phyloP scores from a whole-genome alignment of 1,140 invertebrate species.

The Proctacanthus coquilletti region DNA sequence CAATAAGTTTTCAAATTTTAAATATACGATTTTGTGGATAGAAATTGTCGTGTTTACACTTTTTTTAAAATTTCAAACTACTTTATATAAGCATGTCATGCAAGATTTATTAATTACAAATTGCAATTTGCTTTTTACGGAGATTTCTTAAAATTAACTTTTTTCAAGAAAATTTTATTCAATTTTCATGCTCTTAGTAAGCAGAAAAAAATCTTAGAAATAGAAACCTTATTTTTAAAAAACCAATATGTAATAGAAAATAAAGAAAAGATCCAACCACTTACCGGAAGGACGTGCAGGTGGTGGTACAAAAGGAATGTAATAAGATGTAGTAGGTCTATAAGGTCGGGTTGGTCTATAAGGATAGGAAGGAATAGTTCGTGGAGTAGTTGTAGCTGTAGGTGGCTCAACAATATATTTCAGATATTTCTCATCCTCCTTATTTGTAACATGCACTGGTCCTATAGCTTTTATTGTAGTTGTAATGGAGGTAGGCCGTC shows the following conservation, averaged over 20 bases:
- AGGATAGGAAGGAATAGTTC: slow-evolving; percentile 25
- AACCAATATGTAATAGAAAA: too few relatives aligned
- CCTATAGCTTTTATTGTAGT: slow-evolving; percentile 53
- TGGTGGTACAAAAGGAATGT: slow-evolving; percentile 5
- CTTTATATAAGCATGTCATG: too few relatives aligned
- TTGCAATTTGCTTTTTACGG: too few relatives aligned
- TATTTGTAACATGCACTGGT: slow-evolving; percentile 33
- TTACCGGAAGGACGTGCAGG: not conserved
- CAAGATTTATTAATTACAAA: too few relatives aligned
- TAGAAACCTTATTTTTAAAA: not conserved
- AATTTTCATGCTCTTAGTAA: too few relatives aligned
- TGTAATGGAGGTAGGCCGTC: slow-evolving; percentile 56
- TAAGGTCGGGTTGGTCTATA: slow-evolving; percentile 27
- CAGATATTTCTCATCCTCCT: slow-evolving; percentile 34
- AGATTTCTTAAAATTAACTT: too few relatives aligned
- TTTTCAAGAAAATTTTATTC: too few relatives aligned
- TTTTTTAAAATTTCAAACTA: too few relatives aligned
- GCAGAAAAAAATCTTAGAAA: not conserved
- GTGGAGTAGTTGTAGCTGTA: slow-evolving; percentile 18
- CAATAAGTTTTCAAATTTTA: too few relatives aligned
- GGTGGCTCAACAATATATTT: slow-evolving; percentile 38
- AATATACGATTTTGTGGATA: too few relatives aligned
- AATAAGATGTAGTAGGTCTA: slow-evolving; percentile 16
- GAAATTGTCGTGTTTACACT: too few relatives aligned
- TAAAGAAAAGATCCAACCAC: too few relatives aligned